Percentiles rank a stretch among this genome's conserved stretches.
These are phyloP conservation scores for Osmerus mordax DNA, from an alignment of 2,113 vertebrate genomes.

Conservation along the genomic window DNA sequence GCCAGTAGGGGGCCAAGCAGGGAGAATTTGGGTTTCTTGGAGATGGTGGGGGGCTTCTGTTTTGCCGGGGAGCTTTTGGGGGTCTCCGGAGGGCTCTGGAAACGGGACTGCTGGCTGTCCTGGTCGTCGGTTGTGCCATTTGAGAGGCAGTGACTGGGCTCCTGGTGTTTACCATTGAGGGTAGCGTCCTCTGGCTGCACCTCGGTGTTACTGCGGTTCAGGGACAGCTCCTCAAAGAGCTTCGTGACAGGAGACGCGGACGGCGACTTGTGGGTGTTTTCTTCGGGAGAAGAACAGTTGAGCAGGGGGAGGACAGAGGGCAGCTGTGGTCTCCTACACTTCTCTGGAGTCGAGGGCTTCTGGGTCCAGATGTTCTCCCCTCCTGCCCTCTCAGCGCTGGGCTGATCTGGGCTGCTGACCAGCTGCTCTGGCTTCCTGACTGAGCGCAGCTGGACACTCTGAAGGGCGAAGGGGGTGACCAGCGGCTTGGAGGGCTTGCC, in stretches of 20 bases:
- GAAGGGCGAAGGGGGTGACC: slow-evolving; percentile 83
- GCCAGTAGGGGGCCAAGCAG: slow-evolving; percentile 68
- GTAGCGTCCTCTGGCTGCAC: slow-evolving; percentile 16
- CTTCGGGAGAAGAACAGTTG: slow-evolving; percentile 38
- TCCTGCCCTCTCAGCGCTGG: slow-evolving; percentile 66
- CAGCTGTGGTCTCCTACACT: slow-evolving; percentile 58
- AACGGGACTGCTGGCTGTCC: slow-evolving; percentile 22
- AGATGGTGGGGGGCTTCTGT: slow-evolving; percentile 85
- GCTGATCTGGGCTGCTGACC: slow-evolving; percentile 53
- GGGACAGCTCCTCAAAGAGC: slow-evolving; percentile 58
- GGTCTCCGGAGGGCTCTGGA: slow-evolving; percentile 40
- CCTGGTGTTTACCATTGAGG: slow-evolving; percentile 29
- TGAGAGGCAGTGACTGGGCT: slow-evolving; percentile 16
- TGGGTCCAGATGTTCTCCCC: slow-evolving; percentile 56
- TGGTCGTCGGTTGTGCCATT: slow-evolving; percentile 36
- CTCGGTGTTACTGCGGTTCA: slow-evolving; percentile 37
- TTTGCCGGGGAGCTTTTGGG: slow-evolving; percentile 64
- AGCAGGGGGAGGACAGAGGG: slow-evolving; percentile 28
- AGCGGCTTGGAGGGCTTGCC: slow-evolving; percentile 74
- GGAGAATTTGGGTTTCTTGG: slow-evolving; percentile 89
- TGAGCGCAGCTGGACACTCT: slow-evolving; percentile 87
- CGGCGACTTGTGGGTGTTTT: slow-evolving; percentile 52
- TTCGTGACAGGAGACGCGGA: slow-evolving; percentile 65
- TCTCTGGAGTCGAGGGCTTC: slow-evolving; percentile 59
- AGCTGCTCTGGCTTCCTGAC: slow-evolving; percentile 70